Conservation (phyloP, 2,797 vertebrate genomes). For the Myotis vivesi region DNA sequence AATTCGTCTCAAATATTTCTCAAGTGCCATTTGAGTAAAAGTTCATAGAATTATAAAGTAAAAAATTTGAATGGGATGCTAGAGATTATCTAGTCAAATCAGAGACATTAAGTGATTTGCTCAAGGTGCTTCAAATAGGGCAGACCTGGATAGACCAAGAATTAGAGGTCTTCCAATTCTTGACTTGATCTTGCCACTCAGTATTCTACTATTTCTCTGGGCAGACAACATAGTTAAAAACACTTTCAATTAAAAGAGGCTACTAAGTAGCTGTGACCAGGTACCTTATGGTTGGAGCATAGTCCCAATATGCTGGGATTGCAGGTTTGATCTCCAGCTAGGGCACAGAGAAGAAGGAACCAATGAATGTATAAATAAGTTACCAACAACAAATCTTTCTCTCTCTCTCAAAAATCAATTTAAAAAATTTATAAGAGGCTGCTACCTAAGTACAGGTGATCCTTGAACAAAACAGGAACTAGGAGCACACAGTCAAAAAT, state of each 20-base stretch:
- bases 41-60: not conserved
- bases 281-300: not conserved
- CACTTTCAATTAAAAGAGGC: not conserved
- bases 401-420: not conserved
- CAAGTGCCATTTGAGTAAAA: not conserved
- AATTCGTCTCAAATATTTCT: slow-evolving; percentile 42
- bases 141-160: not conserved
- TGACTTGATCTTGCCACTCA: slow-evolving; percentile 16
- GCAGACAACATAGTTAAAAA: not conserved
- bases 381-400: not conserved
- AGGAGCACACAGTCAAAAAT: not conserved
- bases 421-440: not conserved
- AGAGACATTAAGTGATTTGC: not conserved
- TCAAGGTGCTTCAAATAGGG: not conserved
- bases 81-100: slow-evolving; percentile 33
- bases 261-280: not conserved
- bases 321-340: not conserved
- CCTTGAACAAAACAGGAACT: not conserved
- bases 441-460: not conserved
- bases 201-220: not conserved
- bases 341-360: not conserved
- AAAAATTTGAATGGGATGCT: not conserved
- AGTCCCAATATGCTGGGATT: not conserved
- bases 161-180: slow-evolving; percentile 18
- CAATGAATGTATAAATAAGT: not conserved